Percentiles rank a stretch among this genome's conserved stretches.
Evolutionary conservation across 2,888 invertebrate genomes (phyloP).

Genomic region (Lasioglossum marginatum): DNA sequence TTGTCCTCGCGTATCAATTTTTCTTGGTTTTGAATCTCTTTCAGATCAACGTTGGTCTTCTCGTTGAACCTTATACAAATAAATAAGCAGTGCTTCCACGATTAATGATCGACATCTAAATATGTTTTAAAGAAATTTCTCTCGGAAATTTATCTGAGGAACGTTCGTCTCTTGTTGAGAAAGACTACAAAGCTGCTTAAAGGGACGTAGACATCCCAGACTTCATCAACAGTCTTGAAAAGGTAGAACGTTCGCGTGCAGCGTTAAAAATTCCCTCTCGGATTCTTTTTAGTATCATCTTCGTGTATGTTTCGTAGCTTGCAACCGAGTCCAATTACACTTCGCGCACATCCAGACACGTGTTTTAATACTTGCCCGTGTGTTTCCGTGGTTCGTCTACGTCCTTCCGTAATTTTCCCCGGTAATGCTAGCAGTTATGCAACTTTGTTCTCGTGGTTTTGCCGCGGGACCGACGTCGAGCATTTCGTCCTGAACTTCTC

Average conservation of each 20-base stretch:
- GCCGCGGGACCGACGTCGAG: neutral
- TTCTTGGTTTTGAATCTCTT: no score
- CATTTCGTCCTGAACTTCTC: neutral
- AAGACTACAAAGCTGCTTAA: neutral
- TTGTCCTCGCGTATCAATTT: no score
- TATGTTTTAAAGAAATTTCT: no score
- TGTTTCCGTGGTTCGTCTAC: neutral
- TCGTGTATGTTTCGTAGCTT: neutral
- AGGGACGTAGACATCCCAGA: neutral
- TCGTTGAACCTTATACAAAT: no score
- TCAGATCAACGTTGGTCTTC: no score
- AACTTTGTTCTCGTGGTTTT: neutral
- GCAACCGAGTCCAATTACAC: neutral
- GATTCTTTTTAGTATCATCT: neutral
- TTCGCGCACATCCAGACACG: neutral
- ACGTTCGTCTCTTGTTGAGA: neutral
- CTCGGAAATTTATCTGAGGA: no score
- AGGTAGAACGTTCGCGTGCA: neutral
- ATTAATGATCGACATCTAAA: no score
- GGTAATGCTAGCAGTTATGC: neutral
- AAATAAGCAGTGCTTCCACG: no score
- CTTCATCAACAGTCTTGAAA: neutral
- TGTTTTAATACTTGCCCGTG: neutral
- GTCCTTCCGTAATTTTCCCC: neutral
- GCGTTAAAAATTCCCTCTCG: neutral